Percentiles rank a stretch among this genome's conserved stretches.
These are phyloP conservation scores for Oreonectes daqikongensis DNA, from an alignment of 2,797 vertebrate species.

Conservation along the genomic window DNA sequence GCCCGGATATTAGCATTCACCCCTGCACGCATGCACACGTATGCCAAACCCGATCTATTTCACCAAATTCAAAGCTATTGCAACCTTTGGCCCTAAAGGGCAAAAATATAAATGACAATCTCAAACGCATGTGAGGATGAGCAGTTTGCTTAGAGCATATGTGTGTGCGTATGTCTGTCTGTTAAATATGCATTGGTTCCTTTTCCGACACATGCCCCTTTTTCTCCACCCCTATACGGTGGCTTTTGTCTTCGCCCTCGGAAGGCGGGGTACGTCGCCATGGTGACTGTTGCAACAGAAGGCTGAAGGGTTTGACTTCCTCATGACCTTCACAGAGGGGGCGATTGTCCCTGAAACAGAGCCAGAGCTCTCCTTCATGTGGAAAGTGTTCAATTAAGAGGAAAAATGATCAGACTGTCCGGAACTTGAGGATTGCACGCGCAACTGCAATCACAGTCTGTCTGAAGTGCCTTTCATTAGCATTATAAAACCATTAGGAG, in stretches of 20 bases:
- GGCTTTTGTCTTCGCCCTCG: slow-evolving; percentile 72
- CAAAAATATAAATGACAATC: slow-evolving; percentile 42
- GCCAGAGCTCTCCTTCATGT: slow-evolving; percentile 24
- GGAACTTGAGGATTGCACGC: slow-evolving; percentile 20
- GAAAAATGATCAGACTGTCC: slow-evolving; percentile 37
- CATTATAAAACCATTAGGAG: slow-evolving; percentile 77
- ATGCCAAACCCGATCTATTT: slow-evolving; percentile 11
- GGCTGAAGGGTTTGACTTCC: slow-evolving; percentile 73
- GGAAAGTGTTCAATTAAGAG: slow-evolving; percentile 44
- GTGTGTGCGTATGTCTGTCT: slow-evolving; percentile 24
- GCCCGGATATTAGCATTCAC: slow-evolving; percentile 19
- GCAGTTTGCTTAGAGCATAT: slow-evolving; percentile 31
- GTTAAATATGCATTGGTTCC: slow-evolving; percentile 52
- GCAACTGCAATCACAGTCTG: slow-evolving; percentile 53
- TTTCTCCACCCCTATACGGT: slow-evolving; percentile 37
- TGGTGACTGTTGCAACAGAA: slow-evolving; percentile 77
- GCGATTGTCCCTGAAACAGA: slow-evolving; percentile 62
- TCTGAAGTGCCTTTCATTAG: slow-evolving; percentile 70
- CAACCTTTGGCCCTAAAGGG: slow-evolving; percentile 19
- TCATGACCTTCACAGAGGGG: slow-evolving; percentile 73
- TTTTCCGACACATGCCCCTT: slow-evolving; percentile 43
- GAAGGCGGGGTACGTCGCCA: slow-evolving; percentile 74
- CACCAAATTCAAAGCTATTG: slow-evolving; percentile 26
- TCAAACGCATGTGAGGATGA: slow-evolving; percentile 39
- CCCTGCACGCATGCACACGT: neutral